Base-by-base conservation (phyloP, 2,888 invertebrate genomes). In the Tyria jacobaeae region DNA sequence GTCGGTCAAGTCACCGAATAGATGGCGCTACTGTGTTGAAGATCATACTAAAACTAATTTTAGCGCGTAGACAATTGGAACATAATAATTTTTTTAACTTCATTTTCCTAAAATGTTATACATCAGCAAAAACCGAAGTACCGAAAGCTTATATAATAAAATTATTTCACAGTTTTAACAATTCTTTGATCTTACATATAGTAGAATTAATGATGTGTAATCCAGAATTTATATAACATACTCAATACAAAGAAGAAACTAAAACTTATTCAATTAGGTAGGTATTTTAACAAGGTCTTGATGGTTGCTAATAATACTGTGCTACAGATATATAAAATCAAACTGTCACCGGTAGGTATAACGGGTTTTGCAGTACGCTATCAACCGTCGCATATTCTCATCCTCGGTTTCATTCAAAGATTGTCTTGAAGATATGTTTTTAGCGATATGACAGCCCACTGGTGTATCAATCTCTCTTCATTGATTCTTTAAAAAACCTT, bases 1-100 rank as follows among this genome's bases (percentile, higher is more conserved):
- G 27, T 24, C 57, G 24, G 2, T 27, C 6, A 3, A 31, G n/a
- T 4, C 2, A 15, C 7, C 3, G 9, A 39, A 69, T 31, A 74
- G 72, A 71, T 75, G 72, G 64, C 69, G 62, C 37, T 68, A 60
- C 39, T 21, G 9, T 57, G 27, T 57, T 37, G 14, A 56, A 56
- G n/a, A 24, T 17, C 17, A 17, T 27, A 27, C 25, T 27, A 27
- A 21, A 24, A 49, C 3, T 25, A 56, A 34, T 34, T 56, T 34
- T 15, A 48, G 15, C 15, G 31, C 31, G 54, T 1, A 27, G 17
- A 27, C 12, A 41, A 27, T 21, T 34, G 15, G n/a, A 53, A n/a
- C n/a, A n/a, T 12, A 14, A 7, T 14, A n/a, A 10, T 27, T 31
- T 27, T 41, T n/a, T 41, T n/a, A 41, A 41, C 9, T 5, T 3